Evolutionary conservation across 2,113 vertebrate species (phyloP).

Genomic region (Percina caprodes): DNA sequence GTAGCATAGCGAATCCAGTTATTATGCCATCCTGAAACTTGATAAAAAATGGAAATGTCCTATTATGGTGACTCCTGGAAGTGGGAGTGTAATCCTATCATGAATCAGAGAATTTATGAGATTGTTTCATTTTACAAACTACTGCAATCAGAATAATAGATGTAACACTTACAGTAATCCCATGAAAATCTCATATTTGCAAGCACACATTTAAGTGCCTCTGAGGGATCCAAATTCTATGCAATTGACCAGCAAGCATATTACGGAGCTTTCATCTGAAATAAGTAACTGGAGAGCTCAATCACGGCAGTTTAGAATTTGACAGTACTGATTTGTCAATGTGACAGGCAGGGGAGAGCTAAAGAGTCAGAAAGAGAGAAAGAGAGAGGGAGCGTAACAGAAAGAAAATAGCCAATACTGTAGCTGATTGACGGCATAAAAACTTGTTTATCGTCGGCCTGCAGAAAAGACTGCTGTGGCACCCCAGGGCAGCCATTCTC

Average conservation of each 20-base stretch:
- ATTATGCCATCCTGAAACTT: not conserved
- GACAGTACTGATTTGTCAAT: conserved; percentile 21
- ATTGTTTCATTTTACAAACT: not conserved
- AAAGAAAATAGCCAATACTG: conserved; percentile 5
- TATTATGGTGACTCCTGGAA: not conserved
- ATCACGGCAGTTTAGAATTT: conserved; percentile 9
- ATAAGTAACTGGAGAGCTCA: conserved; percentile 20
- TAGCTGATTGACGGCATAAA: conserved; percentile 68
- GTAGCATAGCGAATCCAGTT: not conserved
- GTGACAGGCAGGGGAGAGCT: conserved; percentile 17
- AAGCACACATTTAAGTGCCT: not conserved
- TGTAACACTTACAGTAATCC: not conserved
- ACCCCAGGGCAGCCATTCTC: conserved; percentile 63
- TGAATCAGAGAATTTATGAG: not conserved
- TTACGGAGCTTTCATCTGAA: conserved; percentile 11
- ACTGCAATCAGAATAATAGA: not conserved
- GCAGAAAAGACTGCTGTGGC: conserved; percentile 62
- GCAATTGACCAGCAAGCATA: conserved; percentile 1
- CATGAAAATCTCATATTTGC: not conserved
- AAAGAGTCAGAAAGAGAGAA: not conserved
- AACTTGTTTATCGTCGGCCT: conserved; percentile 66
- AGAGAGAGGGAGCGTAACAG: not conserved
- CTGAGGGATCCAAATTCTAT: not conserved
- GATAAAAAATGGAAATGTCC: not conserved
- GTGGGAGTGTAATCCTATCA: not conserved